Evolutionary conservation across 1,140 invertebrate genomes (phyloP), one percentile per base, ranked within the genome.

Genomic region (Stenopsyche tienmushanensis): DNA sequence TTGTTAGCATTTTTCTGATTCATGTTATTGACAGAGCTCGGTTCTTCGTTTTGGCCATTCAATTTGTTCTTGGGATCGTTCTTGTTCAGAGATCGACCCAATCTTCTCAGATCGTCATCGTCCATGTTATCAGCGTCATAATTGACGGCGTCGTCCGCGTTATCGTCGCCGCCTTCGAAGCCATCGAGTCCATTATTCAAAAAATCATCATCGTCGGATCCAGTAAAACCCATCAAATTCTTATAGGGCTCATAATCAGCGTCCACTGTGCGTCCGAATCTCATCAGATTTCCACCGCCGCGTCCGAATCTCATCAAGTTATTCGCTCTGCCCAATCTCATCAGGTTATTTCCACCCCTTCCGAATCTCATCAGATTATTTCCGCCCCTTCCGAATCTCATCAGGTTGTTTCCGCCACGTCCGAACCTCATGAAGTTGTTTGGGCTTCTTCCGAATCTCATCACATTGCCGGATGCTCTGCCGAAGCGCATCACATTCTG

Each of bases 271-370:
- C 68, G 34, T n/a, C 68, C 68, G 42, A 70, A 70, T 49, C 68
- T 66, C 68, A 70, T 70, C 20, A 70, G 15, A 21, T 70, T 70
- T n/a, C 64, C 64, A 21, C 25, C 25, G 2, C 1, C 47, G 25
- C 68, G 25, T 23, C 69, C 69, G 50, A 70, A 70, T 50, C 68
- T 60, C 68, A 70, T 70, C 47, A 70, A 17, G 18, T 70, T 70
- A 25, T 63, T 65, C 20, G 20, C 26, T 34, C 68, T 24, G 53
- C 68, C 68, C 26, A 70, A 70, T 25, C 68, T n/a, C 68, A 70
- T 70, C 1, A 70, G 41, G 25, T 69, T 69, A 17, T 64, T 64
- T 9, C 29, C 29, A 1, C 8, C 44, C 21, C 68, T 50, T 44
- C 68, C 68, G 54, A 70, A 70, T 58, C 68, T 45, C 67, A 70